Base-by-base conservation (phyloP, 2,113 vertebrate species). In the Potamarius usumacintae region DNA sequence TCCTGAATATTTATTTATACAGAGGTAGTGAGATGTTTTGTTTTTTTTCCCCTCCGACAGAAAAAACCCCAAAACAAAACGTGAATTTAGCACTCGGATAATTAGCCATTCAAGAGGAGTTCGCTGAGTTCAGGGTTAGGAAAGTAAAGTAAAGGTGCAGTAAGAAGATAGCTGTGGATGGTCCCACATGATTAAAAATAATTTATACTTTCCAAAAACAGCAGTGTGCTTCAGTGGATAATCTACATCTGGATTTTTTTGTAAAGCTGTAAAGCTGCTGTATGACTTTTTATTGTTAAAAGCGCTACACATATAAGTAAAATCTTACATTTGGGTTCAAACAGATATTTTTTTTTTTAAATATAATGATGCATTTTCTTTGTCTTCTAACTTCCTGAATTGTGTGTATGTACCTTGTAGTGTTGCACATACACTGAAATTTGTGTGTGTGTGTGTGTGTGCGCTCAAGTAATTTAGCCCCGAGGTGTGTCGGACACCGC, bases 381-480 rank as follows among this genome's bases (percentile, higher is more conserved):
- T 48, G 18, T 74, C 9, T 74, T 74, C 17, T 30, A 18, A 74
- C 8, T 22, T 74, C 18, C 34, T 50, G 42, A 74, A 22, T 50
- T 11, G 22, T 8, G 22, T 34, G 67, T 34, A 34, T 7, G 4
- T 7, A 34, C 7, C 2, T 52, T 53, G 74, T 52, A 25, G 74
- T 14, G 48, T 52, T 9, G 25, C 27, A 12, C 25, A 9, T 34
- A 5, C 15, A 1, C 27, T 69, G 58, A 27, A 67, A 42, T 53
- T 22, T 77, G 25, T 22, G 30, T 58, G 12, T 48, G 53, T 62
- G 52, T 48, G 42, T 74, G 79, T 82, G 1, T 58, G 30, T 60
- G 30, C 22, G 48, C 76, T 53, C 76, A 55, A 50, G 48, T 4
- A 78, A 52, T 85, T 85, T 90, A 27, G 71, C 65, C 65, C 53